phyloP scores from a whole-genome alignment of 2,797 vertebrate species.

The Sphenopsis melanotis region DNA sequence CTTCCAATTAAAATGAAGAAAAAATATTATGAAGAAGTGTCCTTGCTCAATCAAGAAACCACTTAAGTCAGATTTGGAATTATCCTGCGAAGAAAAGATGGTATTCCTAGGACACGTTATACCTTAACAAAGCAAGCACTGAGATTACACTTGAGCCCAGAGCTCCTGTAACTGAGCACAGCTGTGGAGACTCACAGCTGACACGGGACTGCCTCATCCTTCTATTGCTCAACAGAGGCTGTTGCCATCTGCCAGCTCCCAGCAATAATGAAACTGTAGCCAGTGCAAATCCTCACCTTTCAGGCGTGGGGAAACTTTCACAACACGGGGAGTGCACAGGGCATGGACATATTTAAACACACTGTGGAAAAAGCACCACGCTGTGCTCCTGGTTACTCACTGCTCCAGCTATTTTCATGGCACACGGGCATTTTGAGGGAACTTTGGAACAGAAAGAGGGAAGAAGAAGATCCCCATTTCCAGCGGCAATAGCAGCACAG shows the following conservation, averaged over 20 bases:
- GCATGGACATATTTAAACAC: not conserved
- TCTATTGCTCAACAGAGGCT: not conserved
- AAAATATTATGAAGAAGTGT: not conserved
- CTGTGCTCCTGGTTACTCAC: not conserved
- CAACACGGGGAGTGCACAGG: fast-evolving
- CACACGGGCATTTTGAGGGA: not conserved
- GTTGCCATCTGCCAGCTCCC: not conserved
- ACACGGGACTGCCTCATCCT: not conserved
- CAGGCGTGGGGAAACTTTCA: not conserved
- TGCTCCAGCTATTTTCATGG: not conserved
- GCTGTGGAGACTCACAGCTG: not conserved
- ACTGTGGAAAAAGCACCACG: fast-evolving
- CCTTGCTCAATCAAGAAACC: not conserved
- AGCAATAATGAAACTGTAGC: not conserved
- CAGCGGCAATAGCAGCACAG: not conserved
- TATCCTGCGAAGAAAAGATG: not conserved
- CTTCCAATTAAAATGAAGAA: not conserved
- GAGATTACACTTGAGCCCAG: not conserved
- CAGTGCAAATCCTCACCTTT: not conserved
- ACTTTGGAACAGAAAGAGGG: not conserved
- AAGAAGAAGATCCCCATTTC: not conserved
- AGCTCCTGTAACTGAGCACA: not conserved
- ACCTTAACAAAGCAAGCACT: not conserved
- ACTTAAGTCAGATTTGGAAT: not conserved
- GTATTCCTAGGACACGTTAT: not conserved